Percentiles rank a stretch among this genome's conserved stretches.
Conservation (phyloP, 2,888 invertebrate genomes). For the Dynastes maya region DNA sequence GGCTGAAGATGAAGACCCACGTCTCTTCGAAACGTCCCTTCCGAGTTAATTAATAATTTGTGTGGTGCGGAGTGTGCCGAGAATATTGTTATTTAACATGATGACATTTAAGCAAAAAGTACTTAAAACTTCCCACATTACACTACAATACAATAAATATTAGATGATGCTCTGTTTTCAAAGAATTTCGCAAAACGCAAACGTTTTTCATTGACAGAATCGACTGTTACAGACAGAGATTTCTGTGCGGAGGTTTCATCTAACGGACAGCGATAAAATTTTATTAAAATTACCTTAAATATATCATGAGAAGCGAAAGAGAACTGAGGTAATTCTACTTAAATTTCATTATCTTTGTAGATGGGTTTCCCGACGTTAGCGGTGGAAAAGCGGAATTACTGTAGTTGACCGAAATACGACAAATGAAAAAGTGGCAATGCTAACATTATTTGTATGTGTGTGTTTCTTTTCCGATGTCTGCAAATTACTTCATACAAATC, state of each 20-base stretch:
- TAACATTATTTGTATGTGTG: not conserved
- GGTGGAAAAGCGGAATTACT: not conserved
- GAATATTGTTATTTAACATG: too few species aligned
- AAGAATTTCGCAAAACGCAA: not conserved
- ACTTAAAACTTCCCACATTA: too few species aligned
- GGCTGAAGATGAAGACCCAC: too few species aligned
- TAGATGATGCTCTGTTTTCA: too few species aligned
- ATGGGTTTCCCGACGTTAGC: not conserved
- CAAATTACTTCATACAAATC: too few species aligned
- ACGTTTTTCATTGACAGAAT: slow-evolving; percentile 21
- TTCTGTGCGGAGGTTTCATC: not conserved
- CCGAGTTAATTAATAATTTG: too few species aligned
- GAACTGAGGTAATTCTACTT: slow-evolving; percentile 16
- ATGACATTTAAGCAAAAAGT: too few species aligned
- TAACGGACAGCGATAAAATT: slow-evolving; percentile 30
- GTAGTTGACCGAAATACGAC: not conserved
- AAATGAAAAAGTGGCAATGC: not conserved
- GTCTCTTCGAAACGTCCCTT: too few species aligned
- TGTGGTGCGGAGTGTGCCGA: too few species aligned
- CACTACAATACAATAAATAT: too few species aligned
- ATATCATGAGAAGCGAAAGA: slow-evolving; percentile 8
- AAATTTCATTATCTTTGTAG: slow-evolving; percentile 32
- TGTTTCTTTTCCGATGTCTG: too few species aligned
- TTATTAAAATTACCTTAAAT: slow-evolving; percentile 28
- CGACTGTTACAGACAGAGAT: slow-evolving; percentile 15